Percentiles rank a stretch among this genome's conserved stretches.
Evolutionary conservation across 2,888 invertebrate species (phyloP).

Genomic region (Plebejus argus): DNA sequence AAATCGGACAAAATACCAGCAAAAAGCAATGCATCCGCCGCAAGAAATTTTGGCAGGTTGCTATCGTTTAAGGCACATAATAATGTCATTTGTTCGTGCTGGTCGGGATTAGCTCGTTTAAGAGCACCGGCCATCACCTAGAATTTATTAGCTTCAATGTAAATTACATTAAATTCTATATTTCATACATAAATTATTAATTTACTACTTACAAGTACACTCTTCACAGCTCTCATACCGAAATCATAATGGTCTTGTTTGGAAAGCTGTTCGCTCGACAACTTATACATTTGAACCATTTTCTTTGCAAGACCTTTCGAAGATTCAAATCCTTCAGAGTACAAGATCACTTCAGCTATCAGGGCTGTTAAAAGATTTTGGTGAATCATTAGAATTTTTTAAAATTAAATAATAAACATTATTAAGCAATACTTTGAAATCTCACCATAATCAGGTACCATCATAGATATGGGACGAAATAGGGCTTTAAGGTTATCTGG

Average conservation of each 20-base stretch:
- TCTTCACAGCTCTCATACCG: conserved; percentile 96
- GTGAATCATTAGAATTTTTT: too few relatives aligned
- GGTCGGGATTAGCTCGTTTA: conserved; percentile 91
- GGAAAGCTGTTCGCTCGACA: conserved; percentile 94
- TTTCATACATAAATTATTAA: too few relatives aligned
- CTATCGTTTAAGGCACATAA: conserved; percentile 93
- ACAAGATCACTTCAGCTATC: conserved; percentile 95
- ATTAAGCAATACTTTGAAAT: background rate
- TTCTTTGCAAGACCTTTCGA: conserved; percentile 93
- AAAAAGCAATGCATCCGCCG: conserved; percentile 91
- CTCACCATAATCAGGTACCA: conserved; percentile 94
- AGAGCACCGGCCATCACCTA: conserved; percentile 93
- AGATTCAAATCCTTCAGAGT: conserved; percentile 95
- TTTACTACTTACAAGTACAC: conserved; percentile 83
- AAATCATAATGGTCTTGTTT: conserved; percentile 97
- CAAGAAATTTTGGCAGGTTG: conserved; percentile 93
- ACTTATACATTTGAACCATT: conserved; percentile 96
- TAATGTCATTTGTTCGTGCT: conserved; percentile 90
- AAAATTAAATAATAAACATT: background rate
- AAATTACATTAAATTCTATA: too few relatives aligned
- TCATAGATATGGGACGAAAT: conserved; percentile 94
- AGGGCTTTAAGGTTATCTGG: conserved; percentile 94
- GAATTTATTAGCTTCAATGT: background rate
- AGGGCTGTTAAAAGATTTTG: conserved; percentile 74
- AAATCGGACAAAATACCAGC: conserved; percentile 94